phyloP scores from a whole-genome alignment of 2,888 invertebrate species.

The Auanema freiburgensis region DNA sequence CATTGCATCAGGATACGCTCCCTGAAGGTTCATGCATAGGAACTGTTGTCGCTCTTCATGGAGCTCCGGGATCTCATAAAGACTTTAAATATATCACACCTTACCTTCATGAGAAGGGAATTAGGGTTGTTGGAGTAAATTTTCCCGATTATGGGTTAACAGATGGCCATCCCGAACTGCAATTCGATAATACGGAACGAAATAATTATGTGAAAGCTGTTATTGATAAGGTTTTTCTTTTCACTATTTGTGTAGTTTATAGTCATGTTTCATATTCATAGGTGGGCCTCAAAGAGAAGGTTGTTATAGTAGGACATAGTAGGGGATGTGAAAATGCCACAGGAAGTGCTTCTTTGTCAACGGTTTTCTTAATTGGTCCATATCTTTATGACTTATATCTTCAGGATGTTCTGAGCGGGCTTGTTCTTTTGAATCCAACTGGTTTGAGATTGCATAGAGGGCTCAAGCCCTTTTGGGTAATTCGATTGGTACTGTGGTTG shows the following conservation, averaged over 20 bases:
- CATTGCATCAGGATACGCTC: constrained; percentile 34
- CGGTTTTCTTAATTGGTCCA: constrained; percentile 2
- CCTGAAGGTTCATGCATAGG: constrained; percentile 34
- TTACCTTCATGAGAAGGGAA: constrained; percentile 25
- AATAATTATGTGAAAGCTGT: constrained; percentile 37
- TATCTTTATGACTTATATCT: not conserved
- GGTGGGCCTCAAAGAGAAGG: constrained; percentile 18
- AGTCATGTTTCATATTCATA: not conserved
- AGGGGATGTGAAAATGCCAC: constrained; percentile 43
- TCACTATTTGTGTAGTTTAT: no score
- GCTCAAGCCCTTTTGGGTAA: constrained; percentile 30
- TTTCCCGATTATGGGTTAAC: constrained; percentile 43
- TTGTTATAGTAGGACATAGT: constrained; percentile 36
- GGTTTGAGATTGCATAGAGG: constrained; percentile 41
- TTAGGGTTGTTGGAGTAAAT: constrained; percentile 46
- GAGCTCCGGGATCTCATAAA: constrained; percentile 48
- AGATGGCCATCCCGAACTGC: constrained; percentile 18
- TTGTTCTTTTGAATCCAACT: constrained; percentile 36
- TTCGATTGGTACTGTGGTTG: constrained; percentile 17
- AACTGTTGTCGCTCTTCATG: constrained; percentile 43
- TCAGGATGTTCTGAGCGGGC: constrained; percentile 26
- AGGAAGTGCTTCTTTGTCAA: constrained; percentile 13
- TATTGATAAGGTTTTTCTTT: constrained; percentile 8
- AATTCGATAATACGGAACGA: constrained; percentile 32
- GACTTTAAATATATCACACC: constrained; percentile 46